A percentile compares a stretch with the other conserved stretches of the same genome.
phyloP scores from a whole-genome alignment of 2,113 vertebrate species.

The Tiliqua scincoides region DNA sequence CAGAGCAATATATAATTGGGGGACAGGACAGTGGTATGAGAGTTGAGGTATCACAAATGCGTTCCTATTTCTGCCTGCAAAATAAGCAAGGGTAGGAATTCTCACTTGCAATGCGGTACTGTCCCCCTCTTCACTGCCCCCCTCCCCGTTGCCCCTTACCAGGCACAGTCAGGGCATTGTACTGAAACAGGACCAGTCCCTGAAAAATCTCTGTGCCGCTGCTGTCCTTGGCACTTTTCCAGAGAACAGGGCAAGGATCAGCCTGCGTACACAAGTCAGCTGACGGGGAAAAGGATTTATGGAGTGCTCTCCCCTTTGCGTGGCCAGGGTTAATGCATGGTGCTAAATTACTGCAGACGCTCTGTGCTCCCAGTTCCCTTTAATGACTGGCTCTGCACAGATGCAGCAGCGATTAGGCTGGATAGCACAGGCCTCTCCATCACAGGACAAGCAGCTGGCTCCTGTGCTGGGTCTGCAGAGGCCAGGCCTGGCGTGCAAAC shows the following conservation, averaged over 20 bases:
- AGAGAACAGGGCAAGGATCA: constrained; percentile 1
- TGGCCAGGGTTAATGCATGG: constrained; percentile 19
- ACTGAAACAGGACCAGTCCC: neutral
- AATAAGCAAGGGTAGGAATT: neutral
- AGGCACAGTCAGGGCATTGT: neutral
- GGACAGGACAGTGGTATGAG: neutral
- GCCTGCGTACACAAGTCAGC: neutral
- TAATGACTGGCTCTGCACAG: neutral
- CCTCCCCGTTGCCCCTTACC: neutral
- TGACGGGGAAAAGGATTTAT: constrained; percentile 21
- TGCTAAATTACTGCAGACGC: constrained; percentile 16
- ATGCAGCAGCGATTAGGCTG: neutral
- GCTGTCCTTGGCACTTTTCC: neutral
- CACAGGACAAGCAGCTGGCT: neutral
- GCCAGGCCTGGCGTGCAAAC: neutral
- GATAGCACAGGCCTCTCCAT: neutral
- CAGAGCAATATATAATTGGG: no score
- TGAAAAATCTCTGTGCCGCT: neutral
- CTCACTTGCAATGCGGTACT: neutral
- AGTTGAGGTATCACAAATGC: no score
- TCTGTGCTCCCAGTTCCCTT: neutral
- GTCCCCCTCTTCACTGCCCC: neutral
- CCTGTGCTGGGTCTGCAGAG: neutral
- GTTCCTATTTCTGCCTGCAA: neutral
- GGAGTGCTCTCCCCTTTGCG: constrained; percentile 9